These are phyloP conservation scores for Heterodera schachtii DNA, from an alignment of 1,140 invertebrate genomes.

Conservation along the genomic window DNA sequence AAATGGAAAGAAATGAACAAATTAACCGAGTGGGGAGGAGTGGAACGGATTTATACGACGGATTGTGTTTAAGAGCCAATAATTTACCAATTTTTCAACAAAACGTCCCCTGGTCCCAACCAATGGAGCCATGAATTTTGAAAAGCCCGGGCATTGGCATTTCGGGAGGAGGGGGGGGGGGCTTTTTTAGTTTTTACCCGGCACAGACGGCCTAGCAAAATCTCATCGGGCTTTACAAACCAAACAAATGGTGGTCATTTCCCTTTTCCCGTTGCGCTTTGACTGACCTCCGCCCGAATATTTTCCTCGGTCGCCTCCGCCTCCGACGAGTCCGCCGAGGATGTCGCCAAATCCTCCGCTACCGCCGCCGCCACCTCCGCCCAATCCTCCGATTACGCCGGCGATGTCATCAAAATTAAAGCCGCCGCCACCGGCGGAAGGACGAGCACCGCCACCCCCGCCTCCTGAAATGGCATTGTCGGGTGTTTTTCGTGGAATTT, in stretches of 20 bases:
- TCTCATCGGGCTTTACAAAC: no score
- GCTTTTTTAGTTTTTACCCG: no score
- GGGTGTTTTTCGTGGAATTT: no score
- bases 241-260: no score
- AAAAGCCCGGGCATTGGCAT: no score
- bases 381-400: constrained; percentile 43
- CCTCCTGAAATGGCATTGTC: not conserved
- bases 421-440: constrained; percentile 39
- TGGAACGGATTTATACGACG: not conserved
- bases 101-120: no score
- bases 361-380: constrained; percentile 33
- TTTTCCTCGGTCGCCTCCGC: constrained; percentile 52
- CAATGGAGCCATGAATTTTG: no score
- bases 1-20: not conserved
- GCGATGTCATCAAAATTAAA: constrained; percentile 37
- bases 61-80: not conserved
- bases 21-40: not conserved
- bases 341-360: constrained; percentile 28
- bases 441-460: constrained; percentile 33
- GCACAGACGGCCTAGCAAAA: no score
- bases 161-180: no score
- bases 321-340: constrained; percentile 49
- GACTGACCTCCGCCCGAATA: constrained; percentile 47
- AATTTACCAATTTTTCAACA: no score
- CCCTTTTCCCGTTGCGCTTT: no score